Conservation (phyloP, 2,888 invertebrate species). For the Lymantria monacha region DNA sequence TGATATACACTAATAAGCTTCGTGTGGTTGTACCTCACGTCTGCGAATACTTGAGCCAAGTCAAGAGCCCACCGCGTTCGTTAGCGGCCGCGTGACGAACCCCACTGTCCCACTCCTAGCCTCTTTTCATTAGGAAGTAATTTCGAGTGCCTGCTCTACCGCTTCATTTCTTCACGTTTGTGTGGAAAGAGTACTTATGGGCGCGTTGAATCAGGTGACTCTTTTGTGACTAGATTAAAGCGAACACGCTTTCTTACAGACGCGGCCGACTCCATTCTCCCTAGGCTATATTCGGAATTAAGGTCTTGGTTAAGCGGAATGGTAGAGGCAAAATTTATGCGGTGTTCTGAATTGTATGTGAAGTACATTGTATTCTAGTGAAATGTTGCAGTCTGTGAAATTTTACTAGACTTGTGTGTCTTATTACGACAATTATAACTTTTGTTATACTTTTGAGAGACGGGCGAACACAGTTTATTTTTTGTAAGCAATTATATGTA, state of each 20-base stretch:
- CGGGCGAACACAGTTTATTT: too few species aligned
- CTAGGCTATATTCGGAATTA: constrained; percentile 70
- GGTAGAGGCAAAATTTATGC: constrained; percentile 26
- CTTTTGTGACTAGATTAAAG: constrained; percentile 82
- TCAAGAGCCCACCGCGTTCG: constrained; percentile 73
- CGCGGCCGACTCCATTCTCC: constrained; percentile 49
- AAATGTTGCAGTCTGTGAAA: constrained; percentile 4
- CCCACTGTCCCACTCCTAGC: constrained; percentile 68
- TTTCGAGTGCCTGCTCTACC: constrained; percentile 77
- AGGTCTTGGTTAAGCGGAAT: constrained; percentile 48
- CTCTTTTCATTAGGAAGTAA: constrained; percentile 82
- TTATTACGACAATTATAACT: neutral
- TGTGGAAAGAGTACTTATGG: constrained; percentile 68
- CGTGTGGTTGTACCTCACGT: constrained; percentile 44
- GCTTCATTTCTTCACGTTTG: constrained; percentile 78
- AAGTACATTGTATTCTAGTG: constrained; percentile 14
- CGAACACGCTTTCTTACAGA: constrained; percentile 71
- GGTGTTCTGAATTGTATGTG: constrained; percentile 25
- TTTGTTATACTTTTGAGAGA: neutral
- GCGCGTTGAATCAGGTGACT: constrained; percentile 76
- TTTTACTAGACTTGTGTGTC: neutral
- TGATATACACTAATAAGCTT: constrained; percentile 48
- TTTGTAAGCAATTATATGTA: too few species aligned
- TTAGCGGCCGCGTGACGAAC: constrained; percentile 75
- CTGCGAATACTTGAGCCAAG: constrained; percentile 53